Conservation (phyloP, 2,797 vertebrate species). For the Hafferia zeledoni region DNA sequence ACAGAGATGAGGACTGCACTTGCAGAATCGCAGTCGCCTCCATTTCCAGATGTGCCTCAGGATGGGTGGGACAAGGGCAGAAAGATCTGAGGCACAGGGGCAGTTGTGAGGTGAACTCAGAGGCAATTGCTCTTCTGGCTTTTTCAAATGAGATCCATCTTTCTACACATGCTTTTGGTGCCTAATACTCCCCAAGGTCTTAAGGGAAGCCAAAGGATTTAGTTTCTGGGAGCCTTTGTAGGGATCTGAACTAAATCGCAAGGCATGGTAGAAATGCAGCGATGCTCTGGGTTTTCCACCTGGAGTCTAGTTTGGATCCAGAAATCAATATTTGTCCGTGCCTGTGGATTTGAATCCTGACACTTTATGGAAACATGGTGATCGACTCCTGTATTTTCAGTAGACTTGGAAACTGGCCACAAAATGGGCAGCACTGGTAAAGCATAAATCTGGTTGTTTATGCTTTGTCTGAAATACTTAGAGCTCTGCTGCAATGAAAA, state of each 20-base stretch:
- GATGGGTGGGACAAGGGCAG: rapidly evolving
- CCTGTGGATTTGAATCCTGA: neutral
- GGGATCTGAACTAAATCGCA: neutral
- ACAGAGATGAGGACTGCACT: neutral
- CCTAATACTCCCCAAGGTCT: rapidly evolving
- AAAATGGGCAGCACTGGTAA: neutral
- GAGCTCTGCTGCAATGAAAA: neutral
- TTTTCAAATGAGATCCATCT: neutral
- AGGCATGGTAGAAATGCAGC: neutral
- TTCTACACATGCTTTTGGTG: neutral
- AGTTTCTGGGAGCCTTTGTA: neutral
- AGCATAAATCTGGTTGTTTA: neutral
- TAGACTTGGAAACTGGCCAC: neutral
- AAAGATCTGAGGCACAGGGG: neutral
- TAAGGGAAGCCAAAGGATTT: neutral
- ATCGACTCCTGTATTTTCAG: neutral
- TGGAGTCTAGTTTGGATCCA: neutral
- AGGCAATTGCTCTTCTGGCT: neutral
- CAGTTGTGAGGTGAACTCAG: neutral
- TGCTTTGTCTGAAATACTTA: neutral
- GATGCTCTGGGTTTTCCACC: neutral
- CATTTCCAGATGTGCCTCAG: neutral
- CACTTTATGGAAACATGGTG: neutral
- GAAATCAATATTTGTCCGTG: neutral
- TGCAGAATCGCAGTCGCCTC: neutral